Conservation (phyloP, 1,140 invertebrate genomes). For the Sitodiplosis mosellana region DNA sequence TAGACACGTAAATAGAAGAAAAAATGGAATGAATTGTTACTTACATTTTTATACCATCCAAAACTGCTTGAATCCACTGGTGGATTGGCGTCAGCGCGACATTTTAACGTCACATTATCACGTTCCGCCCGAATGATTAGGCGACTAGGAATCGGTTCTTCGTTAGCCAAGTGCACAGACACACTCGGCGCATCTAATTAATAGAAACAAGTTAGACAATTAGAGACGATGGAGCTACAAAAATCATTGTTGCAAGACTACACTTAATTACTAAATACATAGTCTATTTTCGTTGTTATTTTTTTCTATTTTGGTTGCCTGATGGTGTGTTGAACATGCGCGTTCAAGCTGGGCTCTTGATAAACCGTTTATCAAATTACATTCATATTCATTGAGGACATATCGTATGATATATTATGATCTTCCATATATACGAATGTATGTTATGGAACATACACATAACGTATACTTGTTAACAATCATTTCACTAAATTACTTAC, state of each 20-base stretch:
- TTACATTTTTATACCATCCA: conserved; percentile 26
- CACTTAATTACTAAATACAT: background rate
- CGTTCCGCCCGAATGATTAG: conserved; percentile 23
- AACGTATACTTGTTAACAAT: conserved; percentile 9
- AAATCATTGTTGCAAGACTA: background rate
- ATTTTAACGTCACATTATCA: conserved; percentile 25
- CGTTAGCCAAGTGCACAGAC: conserved; percentile 25
- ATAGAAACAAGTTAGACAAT: background rate
- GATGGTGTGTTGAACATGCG: too few relatives aligned
- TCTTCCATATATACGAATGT: too few relatives aligned
- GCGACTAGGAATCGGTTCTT: conserved; percentile 19
- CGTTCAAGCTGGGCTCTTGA: conserved; percentile 5
- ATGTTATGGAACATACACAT: too few relatives aligned
- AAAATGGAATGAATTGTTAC: conserved; percentile 7
- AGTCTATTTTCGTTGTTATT: background rate
- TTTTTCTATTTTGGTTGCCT: too few relatives aligned
- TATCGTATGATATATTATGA: too few relatives aligned
- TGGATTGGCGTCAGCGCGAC: conserved; percentile 22
- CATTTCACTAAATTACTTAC: conserved; percentile 38
- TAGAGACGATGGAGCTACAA: background rate
- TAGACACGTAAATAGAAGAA: too few relatives aligned
- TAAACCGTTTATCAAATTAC: conserved; percentile 6
- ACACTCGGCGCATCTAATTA: conserved; percentile 23
- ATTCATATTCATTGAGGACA: background rate
- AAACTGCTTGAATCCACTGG: conserved; percentile 17